Evolutionary conservation across 2,797 vertebrate genomes (phyloP), one percentile per base, ranked within the genome.

Genomic region (Pempheris klunzingeri): DNA sequence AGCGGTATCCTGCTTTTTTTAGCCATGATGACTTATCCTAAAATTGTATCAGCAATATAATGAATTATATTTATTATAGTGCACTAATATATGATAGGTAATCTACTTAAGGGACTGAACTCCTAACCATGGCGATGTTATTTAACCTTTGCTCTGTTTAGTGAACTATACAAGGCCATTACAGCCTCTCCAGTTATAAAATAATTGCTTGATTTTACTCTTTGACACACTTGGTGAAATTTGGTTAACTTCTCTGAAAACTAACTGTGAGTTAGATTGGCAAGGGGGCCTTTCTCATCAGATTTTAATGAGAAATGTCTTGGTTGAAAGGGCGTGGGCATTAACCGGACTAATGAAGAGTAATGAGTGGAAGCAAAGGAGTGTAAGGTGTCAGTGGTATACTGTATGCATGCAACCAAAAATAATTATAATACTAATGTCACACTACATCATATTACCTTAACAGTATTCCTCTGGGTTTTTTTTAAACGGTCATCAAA

Each of bases 301-400:
- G n/a, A 41, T 20, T 64, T 64, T 75, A 39, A 68, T 54, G 32
- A 66, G 20, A 61, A 75, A 72, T 50, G n/a, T 81, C 52, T 47
- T 38, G 49, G 30, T 38, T 72, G 13, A 49, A 38, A 0, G 0
- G 20, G 32, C 14, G 41, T 2, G 1, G 43, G 11, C 30, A 54
- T 73, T 64, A 78, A 72, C 38, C 68, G 24, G 59, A 73, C 58
- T 62, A 69, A 77, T 77, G 13, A 55, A 39, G 36, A 78, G 52
- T 32, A 52, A 55, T 32, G 63, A 36, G 30, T 78, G 4, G 52
- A 50, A 52, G 34, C 26, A 59, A 44, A 75, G 20, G 13, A 58
- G 7, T 28, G 14, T 12, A 10, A 41, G 14, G 18, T 55, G 20
- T 70, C 36, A 49, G n/a, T 30, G 43, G 26, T 59, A 26, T 26